phyloP scores from a whole-genome alignment of 2,888 invertebrate species.

The Aquatica leii region DNA sequence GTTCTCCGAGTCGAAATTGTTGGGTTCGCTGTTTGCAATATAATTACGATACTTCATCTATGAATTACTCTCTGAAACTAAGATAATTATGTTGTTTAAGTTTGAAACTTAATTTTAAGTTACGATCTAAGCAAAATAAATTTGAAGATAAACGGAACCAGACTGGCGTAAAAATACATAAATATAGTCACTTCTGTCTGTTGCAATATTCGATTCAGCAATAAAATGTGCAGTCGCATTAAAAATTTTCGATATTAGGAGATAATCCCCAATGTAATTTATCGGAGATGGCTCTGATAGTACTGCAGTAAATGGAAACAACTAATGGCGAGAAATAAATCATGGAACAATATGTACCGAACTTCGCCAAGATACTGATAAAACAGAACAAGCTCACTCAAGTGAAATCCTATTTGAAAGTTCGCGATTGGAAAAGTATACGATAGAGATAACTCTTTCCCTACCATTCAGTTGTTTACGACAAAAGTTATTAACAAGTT shows the following conservation, averaged over 20 bases:
- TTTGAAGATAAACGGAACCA: conserved; percentile 3
- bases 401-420: conserved; percentile 49
- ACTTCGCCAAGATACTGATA: conserved; percentile 45
- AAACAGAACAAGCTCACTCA: conserved; percentile 48
- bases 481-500: conserved; percentile 37
- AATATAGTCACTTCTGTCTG: conserved; percentile 13
- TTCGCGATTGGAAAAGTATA: conserved; percentile 48
- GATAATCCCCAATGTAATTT: conserved; percentile 43
- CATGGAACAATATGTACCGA: conserved; percentile 51
- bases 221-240: conserved; percentile 35
- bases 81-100: conserved; percentile 25
- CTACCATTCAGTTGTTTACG: conserved; percentile 36
- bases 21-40: conserved; percentile 25
- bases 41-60: conserved; percentile 24
- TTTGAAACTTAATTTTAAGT: conserved; percentile 22
- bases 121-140: conserved; percentile 8
- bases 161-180: conserved; percentile 18
- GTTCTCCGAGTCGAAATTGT: conserved; percentile 19
- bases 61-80: conserved; percentile 24
- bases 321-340: conserved; percentile 54
- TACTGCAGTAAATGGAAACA: conserved; percentile 52
- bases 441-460: conserved; percentile 35
- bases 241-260: conserved; percentile 35
- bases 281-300: conserved; percentile 44
- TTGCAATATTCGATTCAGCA: conserved; percentile 33